Percentiles rank a stretch among this genome's conserved stretches.
These are phyloP conservation scores for Rhabditophanes sp. DNA, from an alignment of 2,888 invertebrate species.

Conservation along the genomic window DNA sequence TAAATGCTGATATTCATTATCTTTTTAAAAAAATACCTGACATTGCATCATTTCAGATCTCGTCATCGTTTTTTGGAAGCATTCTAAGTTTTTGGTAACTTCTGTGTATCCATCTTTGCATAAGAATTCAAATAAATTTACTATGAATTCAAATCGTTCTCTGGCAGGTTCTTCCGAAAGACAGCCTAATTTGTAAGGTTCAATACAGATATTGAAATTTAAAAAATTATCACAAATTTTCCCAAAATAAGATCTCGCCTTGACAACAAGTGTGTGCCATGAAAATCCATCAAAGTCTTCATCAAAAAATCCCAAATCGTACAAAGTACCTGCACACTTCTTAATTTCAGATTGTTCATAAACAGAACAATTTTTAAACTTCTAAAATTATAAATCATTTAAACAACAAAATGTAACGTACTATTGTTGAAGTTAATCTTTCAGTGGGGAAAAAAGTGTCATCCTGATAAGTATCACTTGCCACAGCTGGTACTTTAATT, in stretches of 20 bases:
- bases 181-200: constrained; percentile 25
- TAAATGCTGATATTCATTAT: too few relatives aligned
- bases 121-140: constrained; percentile 23
- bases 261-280: constrained; percentile 21
- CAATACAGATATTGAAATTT: constrained; percentile 27
- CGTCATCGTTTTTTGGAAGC: constrained; percentile 26
- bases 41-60: constrained; percentile 35
- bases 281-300: constrained; percentile 10
- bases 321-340: constrained; percentile 25
- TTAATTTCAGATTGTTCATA: constrained; percentile 14
- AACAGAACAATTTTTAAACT: constrained; percentile 5
- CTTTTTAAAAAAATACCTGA: too few relatives aligned
- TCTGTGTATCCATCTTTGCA: constrained; percentile 34
- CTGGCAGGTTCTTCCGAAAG: constrained; percentile 19
- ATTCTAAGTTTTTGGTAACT: constrained; percentile 27
- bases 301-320: constrained; percentile 20
- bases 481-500: too few relatives aligned
- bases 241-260: constrained; percentile 21
- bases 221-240: constrained; percentile 30
- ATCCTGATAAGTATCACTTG: too few relatives aligned
- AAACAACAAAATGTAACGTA: too few relatives aligned
- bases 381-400: too few relatives aligned
- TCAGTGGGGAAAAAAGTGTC: too few relatives aligned
- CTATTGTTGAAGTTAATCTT: too few relatives aligned
- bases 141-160: constrained; percentile 21